Evolutionary conservation across 2,888 invertebrate species (phyloP).

Genomic region (Eulithis testata): DNA sequence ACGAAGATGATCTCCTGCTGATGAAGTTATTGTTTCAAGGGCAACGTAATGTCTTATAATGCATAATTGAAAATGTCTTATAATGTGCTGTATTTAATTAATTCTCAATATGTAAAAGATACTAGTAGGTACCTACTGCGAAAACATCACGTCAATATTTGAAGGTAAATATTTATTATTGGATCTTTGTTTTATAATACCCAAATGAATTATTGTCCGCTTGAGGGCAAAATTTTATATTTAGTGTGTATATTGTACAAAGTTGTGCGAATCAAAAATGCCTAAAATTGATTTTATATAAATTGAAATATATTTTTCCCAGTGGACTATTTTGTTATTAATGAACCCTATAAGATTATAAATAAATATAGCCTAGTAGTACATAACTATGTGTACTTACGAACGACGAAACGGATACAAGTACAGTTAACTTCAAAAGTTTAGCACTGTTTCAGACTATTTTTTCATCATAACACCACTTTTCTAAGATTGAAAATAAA

Average conservation of each 20-base stretch:
- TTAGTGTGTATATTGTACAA: constrained; percentile 75
- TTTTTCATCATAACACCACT: too few species aligned
- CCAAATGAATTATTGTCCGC: constrained; percentile 21
- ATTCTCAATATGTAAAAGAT: not conserved
- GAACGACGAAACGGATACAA: too few species aligned
- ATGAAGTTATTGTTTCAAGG: constrained; percentile 7
- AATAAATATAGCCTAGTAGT: too few species aligned
- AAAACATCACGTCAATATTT: constrained; percentile 6
- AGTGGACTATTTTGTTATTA: constrained; percentile 72
- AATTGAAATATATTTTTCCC: constrained; percentile 83
- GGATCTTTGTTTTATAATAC: constrained; percentile 6
- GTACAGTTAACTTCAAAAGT: too few species aligned
- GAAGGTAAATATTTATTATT: constrained; percentile 4
- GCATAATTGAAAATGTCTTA: not conserved
- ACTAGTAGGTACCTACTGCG: too few species aligned
- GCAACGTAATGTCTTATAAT: not conserved
- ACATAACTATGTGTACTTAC: too few species aligned
- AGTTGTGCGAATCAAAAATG: constrained; percentile 79
- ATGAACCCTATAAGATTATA: constrained; percentile 28
- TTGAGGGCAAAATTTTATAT: constrained; percentile 33
- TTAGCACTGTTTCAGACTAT: too few species aligned
- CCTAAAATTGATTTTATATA: constrained; percentile 84
- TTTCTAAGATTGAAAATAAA: too few species aligned
- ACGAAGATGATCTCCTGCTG: constrained; percentile 17
- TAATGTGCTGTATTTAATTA: not conserved